Percentiles rank a stretch among this genome's conserved stretches.
phyloP scores from a whole-genome alignment of 1,140 invertebrate species.

The honey bee (Apis mellifera) region DNA sequence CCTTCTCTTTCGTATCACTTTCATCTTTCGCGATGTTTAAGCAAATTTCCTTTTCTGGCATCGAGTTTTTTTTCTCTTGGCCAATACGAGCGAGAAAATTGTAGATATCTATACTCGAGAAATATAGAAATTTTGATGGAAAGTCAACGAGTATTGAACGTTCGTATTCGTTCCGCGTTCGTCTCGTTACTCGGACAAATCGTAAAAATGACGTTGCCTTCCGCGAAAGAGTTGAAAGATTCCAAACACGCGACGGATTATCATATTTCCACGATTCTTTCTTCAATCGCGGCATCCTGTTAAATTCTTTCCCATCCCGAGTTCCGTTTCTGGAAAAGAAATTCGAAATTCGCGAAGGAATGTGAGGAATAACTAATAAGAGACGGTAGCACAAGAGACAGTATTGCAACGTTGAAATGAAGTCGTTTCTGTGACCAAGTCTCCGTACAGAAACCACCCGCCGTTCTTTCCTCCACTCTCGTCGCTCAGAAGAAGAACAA shows the following conservation, averaged over 20 bases:
- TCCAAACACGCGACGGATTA: conserved; percentile 63
- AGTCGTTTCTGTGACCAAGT: background rate
- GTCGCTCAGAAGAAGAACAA: conserved; percentile 48
- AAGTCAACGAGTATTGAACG: background rate
- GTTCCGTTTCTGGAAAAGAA: no score
- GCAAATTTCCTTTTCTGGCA: no score
- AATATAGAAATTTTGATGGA: no score
- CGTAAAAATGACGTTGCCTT: conserved; percentile 70
- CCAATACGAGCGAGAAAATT: no score
- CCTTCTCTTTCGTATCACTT: no score
- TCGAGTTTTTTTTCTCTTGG: no score
- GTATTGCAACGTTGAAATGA: background rate
- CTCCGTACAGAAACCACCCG: conserved; percentile 1
- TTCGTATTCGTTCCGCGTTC: conserved; percentile 70
- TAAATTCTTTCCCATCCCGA: no score
- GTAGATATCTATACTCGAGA: no score
- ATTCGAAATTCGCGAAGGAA: background rate
- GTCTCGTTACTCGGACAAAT: conserved; percentile 66
- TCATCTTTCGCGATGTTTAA: no score
- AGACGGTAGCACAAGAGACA: no score
- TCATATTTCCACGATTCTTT: conserved; percentile 32
- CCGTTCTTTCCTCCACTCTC: conserved; percentile 11
- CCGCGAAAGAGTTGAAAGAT: conserved; percentile 71
- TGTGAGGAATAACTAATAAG: no score
- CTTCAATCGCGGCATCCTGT: background rate